Conservation (phyloP, 1,140 invertebrate species). For the Cepaea nemoralis region DNA sequence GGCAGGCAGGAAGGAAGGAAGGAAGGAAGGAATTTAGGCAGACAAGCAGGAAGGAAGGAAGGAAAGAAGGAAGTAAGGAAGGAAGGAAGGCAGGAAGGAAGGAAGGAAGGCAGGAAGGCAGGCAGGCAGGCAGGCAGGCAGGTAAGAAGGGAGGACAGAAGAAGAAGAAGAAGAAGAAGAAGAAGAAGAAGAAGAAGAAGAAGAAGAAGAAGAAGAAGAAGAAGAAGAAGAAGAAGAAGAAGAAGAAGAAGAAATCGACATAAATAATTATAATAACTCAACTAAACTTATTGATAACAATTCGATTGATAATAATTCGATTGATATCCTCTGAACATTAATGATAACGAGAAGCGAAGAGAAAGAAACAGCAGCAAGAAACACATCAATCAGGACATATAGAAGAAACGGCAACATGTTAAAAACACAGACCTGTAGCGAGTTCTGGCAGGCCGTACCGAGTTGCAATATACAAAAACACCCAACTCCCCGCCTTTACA, state of each 20-base stretch:
- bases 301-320: too few relatives aligned
- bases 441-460: too few relatives aligned
- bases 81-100: background rate
- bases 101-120: background rate
- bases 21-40: background rate
- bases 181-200: slow-evolving; percentile 1
- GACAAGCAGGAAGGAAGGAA: background rate
- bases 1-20: background rate
- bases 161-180: background rate
- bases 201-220: slow-evolving; percentile 5
- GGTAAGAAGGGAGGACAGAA: background rate
- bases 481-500: too few relatives aligned
- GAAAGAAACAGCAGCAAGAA: too few relatives aligned
- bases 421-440: too few relatives aligned
- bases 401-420: too few relatives aligned
- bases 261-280: too few relatives aligned
- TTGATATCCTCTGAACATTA: too few relatives aligned
- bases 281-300: too few relatives aligned
- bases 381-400: too few relatives aligned
- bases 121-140: background rate
- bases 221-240: background rate
- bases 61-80: background rate
- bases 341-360: too few relatives aligned
- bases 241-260: slow-evolving; percentile 2
- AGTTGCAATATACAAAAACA: too few relatives aligned